A percentile compares a stretch with the other conserved stretches of the same genome.
These are phyloP conservation scores for Argyra leucocephala DNA, from an alignment of 2,888 invertebrate species.

Conservation along the genomic window DNA sequence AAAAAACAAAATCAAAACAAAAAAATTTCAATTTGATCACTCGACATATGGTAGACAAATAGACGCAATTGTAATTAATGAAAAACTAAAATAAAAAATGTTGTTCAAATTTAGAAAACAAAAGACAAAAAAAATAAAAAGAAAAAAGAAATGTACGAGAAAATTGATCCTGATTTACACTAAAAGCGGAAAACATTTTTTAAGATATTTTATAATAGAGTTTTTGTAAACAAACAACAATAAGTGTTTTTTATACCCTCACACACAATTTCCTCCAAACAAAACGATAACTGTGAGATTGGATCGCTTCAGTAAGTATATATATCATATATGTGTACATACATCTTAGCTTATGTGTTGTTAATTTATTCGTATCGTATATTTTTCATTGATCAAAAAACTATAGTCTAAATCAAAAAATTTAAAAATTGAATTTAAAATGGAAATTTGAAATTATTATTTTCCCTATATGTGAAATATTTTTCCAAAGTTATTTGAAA, in stretches of 20 bases:
- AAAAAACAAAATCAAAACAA: no score
- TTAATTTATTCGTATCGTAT: no score
- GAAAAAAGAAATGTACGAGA: neutral
- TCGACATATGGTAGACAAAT: neutral
- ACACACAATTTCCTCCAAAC: neutral
- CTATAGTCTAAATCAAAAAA: no score
- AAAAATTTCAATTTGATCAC: neutral
- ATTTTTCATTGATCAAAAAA: no score
- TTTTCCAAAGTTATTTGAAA: no score
- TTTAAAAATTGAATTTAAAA: no score
- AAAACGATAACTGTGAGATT: neutral
- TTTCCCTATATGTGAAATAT: no score
- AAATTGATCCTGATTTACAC: neutral
- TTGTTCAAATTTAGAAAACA: neutral
- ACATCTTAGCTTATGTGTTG: no score
- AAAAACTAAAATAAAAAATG: neutral
- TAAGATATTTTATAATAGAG: neutral
- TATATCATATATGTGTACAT: no score
- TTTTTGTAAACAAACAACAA: neutral
- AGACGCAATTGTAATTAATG: conserved; percentile 1
- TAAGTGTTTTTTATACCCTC: neutral
- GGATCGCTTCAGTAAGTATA: no score
- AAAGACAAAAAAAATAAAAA: neutral
- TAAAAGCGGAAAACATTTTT: neutral
- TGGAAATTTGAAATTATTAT: no score